phyloP scores from a whole-genome alignment of 2,797 vertebrate genomes.

The Enteromius afrohamiltoni region DNA sequence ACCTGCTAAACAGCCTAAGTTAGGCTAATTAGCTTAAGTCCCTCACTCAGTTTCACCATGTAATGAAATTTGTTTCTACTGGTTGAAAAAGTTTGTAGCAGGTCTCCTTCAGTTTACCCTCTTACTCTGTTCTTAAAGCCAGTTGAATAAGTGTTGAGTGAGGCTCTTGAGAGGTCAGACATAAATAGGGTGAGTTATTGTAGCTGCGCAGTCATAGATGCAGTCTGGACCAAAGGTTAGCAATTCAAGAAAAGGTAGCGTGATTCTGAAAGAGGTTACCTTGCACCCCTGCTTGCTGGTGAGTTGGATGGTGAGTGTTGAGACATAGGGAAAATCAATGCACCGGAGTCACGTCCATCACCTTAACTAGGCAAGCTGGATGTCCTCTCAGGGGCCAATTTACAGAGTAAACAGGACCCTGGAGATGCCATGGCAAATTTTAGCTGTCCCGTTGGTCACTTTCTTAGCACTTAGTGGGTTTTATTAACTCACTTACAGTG shows the following conservation, averaged over 20 bases:
- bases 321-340: slow-evolving; percentile 79
- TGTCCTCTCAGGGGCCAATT: slow-evolving; percentile 80
- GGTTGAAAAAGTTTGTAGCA: slow-evolving; percentile 14
- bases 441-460: slow-evolving; percentile 60
- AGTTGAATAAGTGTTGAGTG: slow-evolving; percentile 23
- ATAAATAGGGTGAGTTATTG: slow-evolving; percentile 31
- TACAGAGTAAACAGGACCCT: slow-evolving; percentile 74
- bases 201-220: slow-evolving; percentile 34
- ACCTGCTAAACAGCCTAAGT: slow-evolving; percentile 86
- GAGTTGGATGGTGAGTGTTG: slow-evolving; percentile 58
- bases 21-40: slow-evolving; percentile 90
- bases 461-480: slow-evolving; percentile 69
- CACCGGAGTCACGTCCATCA: slow-evolving; percentile 78
- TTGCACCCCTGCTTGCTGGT: slow-evolving; percentile 37
- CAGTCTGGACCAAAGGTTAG: slow-evolving; percentile 49
- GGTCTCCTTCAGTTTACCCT: slow-evolving; percentile 3
- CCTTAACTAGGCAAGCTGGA: slow-evolving; percentile 77
- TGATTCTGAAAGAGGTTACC: slow-evolving; percentile 47
- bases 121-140: slow-evolving; percentile 35
- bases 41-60: slow-evolving; percentile 83
- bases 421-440: slow-evolving; percentile 68
- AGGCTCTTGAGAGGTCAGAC: slow-evolving; percentile 19
- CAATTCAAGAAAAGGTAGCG: slow-evolving; percentile 33
- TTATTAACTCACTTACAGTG: slow-evolving; percentile 70
- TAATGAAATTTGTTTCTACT: too few species aligned